phyloP scores from a whole-genome alignment of 2,888 invertebrate species.

The Meiosimyza decipiens region DNA sequence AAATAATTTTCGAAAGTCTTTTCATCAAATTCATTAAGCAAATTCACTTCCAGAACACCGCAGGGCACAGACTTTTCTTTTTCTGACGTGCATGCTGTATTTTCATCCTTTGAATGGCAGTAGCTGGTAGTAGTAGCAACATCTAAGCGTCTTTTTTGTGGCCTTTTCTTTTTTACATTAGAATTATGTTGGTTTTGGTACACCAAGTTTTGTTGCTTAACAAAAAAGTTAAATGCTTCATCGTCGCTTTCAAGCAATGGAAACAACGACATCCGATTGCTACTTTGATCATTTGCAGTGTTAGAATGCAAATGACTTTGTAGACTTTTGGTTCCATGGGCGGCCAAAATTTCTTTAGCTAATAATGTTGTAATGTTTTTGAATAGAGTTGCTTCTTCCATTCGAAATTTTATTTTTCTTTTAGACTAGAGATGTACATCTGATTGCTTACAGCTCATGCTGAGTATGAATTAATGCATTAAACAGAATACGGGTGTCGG shows the following conservation, averaged over 20 bases:
- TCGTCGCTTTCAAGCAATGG: constrained; percentile 54
- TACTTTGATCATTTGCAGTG: constrained; percentile 11
- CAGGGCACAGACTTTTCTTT: neutral
- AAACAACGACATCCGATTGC: constrained; percentile 35
- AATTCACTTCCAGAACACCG: constrained; percentile 53
- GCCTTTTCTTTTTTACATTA: neutral
- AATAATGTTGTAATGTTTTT: constrained; percentile 63
- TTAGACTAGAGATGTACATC: too few species aligned
- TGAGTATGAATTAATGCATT: too few species aligned
- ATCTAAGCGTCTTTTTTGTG: neutral
- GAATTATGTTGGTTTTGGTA: neutral
- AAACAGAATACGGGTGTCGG: too few species aligned
- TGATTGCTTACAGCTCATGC: neutral
- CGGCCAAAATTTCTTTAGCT: constrained; percentile 60
- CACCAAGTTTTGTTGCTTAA: constrained; percentile 38
- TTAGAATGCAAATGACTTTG: constrained; percentile 34
- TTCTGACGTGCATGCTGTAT: neutral
- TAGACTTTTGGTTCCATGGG: constrained; percentile 1
- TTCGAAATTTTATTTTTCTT: constrained; percentile 32
- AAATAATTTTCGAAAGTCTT: constrained; percentile 57
- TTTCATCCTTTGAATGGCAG: neutral
- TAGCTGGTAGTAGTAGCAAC: neutral
- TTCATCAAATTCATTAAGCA: constrained; percentile 58
- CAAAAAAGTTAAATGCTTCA: constrained; percentile 50
- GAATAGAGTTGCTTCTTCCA: constrained; percentile 62